Evolutionary conservation across 2,113 vertebrate species (phyloP), one percentile per base, ranked within the genome.

Genomic region (Oplegnathus fasciatus): DNA sequence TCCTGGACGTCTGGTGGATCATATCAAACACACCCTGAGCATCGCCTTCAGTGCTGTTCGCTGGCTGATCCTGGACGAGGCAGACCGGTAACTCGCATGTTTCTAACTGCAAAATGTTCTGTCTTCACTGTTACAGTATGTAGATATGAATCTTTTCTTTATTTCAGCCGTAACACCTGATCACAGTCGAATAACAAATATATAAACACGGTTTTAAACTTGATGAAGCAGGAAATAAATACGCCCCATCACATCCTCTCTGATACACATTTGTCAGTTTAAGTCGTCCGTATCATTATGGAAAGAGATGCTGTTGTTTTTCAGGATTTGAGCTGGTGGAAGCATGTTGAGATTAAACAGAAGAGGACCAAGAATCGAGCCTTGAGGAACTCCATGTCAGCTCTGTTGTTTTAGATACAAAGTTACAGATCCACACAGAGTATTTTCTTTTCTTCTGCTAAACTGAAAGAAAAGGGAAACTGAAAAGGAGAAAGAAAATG

Each of bases 11-110:
- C 95, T 99, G 88, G 97, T 98, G 60, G 98, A 99, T 93, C 98
- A 99, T 85, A 98, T 99, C 93, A 96, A 94, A 55, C 94, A 98
- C 94, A 99, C 98, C 0, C 95, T 98, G 75, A 98, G 96, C 64
- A 93, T 99, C 58, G 96, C 96, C 66, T 98, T 99, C 90, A 93
- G 88, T 55, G 92, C 83, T 5, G 91, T 98, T 0, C 96, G 88
- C 80, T 99, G 98, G 98, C 95, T 99, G 70, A 75, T 99, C 34
- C 89, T 99, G 92, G 98, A 99, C 80, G 98, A 99, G 92, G 98
- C 98, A 1, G 98, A 99, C 96, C 96, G 98, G 98, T 99, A 74
- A n/a, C 13, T 17, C 34, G 11, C 44, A 11, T 7, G 5, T 61
- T 6, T 32, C 7, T 32, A 9, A 64, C 61, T 22, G 9, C 48